phyloP scores from a whole-genome alignment of 2,888 invertebrate species.

The Harmothoe impar region DNA sequence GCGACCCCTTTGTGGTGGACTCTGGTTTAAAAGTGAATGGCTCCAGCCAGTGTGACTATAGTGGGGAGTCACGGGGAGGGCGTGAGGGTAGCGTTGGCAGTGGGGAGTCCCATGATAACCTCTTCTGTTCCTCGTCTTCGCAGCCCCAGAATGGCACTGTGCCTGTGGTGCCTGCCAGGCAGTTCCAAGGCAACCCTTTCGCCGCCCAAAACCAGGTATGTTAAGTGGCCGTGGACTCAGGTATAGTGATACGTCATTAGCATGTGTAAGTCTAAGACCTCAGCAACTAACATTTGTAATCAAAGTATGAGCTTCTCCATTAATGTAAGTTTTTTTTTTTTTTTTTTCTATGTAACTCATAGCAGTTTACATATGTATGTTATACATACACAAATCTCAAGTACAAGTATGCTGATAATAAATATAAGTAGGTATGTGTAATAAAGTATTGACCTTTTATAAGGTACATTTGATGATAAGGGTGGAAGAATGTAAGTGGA shows the following conservation, averaged over 20 bases:
- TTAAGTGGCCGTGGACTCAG: neutral
- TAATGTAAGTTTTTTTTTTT: no score
- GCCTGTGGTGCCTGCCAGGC: slow-evolving; percentile 44
- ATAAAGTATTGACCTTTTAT: no score
- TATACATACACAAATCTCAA: no score
- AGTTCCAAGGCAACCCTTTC: slow-evolving; percentile 61
- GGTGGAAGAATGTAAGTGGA: no score
- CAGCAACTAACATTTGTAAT: neutral
- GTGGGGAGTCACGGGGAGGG: slow-evolving; percentile 54
- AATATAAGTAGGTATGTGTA: no score
- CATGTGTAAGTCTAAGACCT: neutral
- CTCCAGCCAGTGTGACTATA: slow-evolving; percentile 20
- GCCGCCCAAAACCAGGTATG: slow-evolving; percentile 58
- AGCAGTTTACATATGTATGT: no score
- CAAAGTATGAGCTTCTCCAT: no score
- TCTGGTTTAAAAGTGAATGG: slow-evolving; percentile 54
- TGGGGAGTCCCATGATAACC: slow-evolving; percentile 35
- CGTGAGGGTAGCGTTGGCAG: slow-evolving; percentile 53
- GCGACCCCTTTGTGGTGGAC: slow-evolving; percentile 56
- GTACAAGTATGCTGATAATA: no score
- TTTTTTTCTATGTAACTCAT: no score
- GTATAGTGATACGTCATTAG: neutral
- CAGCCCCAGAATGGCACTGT: slow-evolving; percentile 40
- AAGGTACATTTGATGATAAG: no score
- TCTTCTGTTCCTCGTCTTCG: slow-evolving; percentile 51